Evolutionary conservation across 2,888 invertebrate genomes (phyloP).

Genomic region (Nemotelus nigrinus): DNA sequence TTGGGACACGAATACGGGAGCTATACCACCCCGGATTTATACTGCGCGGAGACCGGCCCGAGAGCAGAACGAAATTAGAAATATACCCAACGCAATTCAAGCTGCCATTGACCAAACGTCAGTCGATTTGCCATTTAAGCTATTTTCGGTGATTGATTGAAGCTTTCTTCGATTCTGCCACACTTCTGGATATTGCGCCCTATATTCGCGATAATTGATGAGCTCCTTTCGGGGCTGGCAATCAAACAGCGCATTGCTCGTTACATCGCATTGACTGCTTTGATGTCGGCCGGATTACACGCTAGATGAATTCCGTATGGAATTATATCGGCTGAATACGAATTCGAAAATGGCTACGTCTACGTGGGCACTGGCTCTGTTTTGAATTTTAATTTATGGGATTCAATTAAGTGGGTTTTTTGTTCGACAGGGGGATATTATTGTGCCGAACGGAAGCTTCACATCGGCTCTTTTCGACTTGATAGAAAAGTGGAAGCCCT

Average conservation of each 20-base stretch:
- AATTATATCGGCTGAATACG: constrained; percentile 24
- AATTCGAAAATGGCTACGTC: constrained; percentile 25
- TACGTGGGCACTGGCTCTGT: constrained; percentile 14
- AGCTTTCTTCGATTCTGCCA: constrained; percentile 27
- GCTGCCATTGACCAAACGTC: constrained; percentile 28
- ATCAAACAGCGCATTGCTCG: constrained; percentile 17
- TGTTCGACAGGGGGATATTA: too few species aligned
- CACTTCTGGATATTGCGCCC: constrained; percentile 29
- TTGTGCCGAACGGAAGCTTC: too few species aligned
- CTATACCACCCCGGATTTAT: background rate
- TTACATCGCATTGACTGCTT: constrained; percentile 20
- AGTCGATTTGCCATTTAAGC: constrained; percentile 33
- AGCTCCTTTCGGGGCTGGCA: constrained; percentile 29
- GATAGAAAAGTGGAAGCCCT: too few species aligned
- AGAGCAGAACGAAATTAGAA: background rate
- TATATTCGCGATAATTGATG: constrained; percentile 41
- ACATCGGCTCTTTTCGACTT: too few species aligned
- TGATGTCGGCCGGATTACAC: constrained; percentile 37
- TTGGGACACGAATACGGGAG: background rate
- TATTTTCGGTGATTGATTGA: constrained; percentile 39
- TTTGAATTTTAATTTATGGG: constrained; percentile 28
- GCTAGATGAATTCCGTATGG: constrained; percentile 33
- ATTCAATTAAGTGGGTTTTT: background rate
- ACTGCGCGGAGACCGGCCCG: background rate
- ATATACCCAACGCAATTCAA: background rate